Conservation (phyloP, 2,888 invertebrate species). For the Drosophila peninsularis region DNA sequence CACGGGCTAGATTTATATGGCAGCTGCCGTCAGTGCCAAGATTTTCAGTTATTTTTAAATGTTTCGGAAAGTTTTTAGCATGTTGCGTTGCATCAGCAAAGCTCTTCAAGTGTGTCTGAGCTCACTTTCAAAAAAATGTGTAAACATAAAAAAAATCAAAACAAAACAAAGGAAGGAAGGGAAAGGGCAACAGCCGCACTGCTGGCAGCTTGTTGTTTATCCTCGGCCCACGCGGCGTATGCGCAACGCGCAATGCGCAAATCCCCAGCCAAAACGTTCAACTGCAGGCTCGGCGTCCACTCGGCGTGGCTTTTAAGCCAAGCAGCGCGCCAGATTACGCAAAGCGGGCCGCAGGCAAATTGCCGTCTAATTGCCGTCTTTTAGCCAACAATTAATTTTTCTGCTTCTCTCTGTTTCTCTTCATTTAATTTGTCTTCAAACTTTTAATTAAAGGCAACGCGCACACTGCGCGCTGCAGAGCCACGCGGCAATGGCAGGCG, state of each 20-base stretch:
- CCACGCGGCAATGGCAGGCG: conserved; percentile 36
- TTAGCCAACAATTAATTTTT: conserved; percentile 53
- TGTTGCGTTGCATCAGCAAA: conserved; percentile 29
- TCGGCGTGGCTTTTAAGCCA: conserved; percentile 47
- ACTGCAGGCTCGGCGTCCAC: conserved; percentile 68
- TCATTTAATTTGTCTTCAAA: conserved; percentile 38
- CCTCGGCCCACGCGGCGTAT: conserved; percentile 46
- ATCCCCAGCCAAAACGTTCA: conserved; percentile 39
- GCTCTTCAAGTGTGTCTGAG: conserved; percentile 17
- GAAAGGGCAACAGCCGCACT: conserved; percentile 3
- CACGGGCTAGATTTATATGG: neutral
- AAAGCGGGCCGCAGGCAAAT: conserved; percentile 39
- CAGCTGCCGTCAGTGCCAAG: neutral
- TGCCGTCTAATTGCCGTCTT: conserved; percentile 23
- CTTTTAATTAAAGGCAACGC: conserved; percentile 67
- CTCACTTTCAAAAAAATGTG: conserved; percentile 51
- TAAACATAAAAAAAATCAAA: conserved; percentile 19
- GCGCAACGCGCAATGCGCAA: conserved; percentile 41
- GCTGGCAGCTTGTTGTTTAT: conserved; percentile 12
- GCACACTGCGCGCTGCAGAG: conserved; percentile 4
- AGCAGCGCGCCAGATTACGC: conserved; percentile 22
- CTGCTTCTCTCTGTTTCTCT: conserved; percentile 7
- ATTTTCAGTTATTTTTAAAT: neutral
- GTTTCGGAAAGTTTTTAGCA: conserved; percentile 5
- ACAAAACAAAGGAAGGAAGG: conserved; percentile 10